Evolutionary conservation across 2,797 vertebrate species (phyloP).

Genomic region (Stomatorhinus walkeri): DNA sequence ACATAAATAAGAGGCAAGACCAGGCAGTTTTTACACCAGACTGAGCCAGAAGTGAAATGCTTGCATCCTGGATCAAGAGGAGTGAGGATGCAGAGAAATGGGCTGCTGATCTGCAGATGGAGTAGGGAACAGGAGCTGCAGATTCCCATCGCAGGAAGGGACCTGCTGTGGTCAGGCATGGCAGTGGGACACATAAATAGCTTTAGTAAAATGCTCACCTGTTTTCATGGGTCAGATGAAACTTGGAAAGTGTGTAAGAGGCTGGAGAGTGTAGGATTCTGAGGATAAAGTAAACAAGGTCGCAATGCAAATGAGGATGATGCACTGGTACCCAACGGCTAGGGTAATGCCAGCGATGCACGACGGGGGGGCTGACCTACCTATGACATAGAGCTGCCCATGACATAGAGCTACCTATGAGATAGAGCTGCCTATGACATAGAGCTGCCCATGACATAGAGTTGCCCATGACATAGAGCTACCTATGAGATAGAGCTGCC

Average conservation of each 20-base stretch:
- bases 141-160: neutral
- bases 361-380: neutral
- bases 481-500: too few relatives aligned
- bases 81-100: neutral
- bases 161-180: neutral
- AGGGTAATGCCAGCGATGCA: neutral
- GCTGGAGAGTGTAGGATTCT: neutral
- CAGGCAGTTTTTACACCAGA: neutral
- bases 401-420: too few relatives aligned
- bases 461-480: too few relatives aligned
- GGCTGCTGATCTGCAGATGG: neutral
- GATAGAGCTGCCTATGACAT: too few relatives aligned
- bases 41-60: neutral
- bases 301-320: neutral
- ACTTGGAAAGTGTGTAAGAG: conserved; percentile 4
- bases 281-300: neutral
- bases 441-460: too few relatives aligned
- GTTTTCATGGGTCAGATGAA: neutral
- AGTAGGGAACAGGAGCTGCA: neutral
- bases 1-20: neutral
- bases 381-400: too few relatives aligned
- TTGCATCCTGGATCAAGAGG: neutral
- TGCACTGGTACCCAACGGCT: neutral
- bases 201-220: conserved; percentile 8
- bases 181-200: neutral